Evolutionary conservation across 2,113 vertebrate species (phyloP).

Genomic region (Polypterus senegalus): DNA sequence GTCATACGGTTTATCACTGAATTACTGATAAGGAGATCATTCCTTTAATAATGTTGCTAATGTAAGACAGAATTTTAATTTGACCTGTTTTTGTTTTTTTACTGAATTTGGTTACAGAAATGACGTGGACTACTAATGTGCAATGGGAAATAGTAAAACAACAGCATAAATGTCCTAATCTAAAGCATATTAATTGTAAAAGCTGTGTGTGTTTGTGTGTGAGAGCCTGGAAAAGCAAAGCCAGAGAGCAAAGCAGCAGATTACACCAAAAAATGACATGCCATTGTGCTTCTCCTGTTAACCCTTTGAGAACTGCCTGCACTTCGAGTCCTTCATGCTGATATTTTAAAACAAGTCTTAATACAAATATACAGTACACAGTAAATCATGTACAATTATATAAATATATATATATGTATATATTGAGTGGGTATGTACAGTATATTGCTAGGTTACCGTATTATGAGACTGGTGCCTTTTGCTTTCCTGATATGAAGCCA

Average conservation of each 20-base stretch:
- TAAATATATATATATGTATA: background rate
- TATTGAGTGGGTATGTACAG: background rate
- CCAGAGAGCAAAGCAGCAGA: conserved; percentile 50
- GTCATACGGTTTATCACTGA: conserved; percentile 35
- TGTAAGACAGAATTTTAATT: conserved; percentile 23
- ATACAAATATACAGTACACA: too few species aligned
- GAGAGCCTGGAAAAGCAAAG: conserved; percentile 25
- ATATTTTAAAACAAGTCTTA: too few species aligned
- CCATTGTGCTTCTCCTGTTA: conserved; percentile 52
- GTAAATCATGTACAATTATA: background rate
- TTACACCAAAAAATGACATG: conserved; percentile 40
- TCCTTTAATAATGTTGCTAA: conserved; percentile 41
- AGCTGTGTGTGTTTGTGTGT: conserved; percentile 1
- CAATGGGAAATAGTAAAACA: background rate
- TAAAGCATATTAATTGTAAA: conserved; percentile 12
- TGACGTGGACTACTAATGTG: conserved; percentile 33
- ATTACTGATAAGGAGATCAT: conserved; percentile 39
- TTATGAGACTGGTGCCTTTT: too few species aligned
- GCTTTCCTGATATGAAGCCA: too few species aligned
- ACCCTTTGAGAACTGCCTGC: conserved; percentile 37
- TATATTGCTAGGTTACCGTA: too few species aligned
- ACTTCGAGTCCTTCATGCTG: background rate
- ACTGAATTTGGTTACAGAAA: conserved; percentile 50
- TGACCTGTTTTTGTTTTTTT: background rate
- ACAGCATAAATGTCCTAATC: background rate